phyloP scores from a whole-genome alignment of 2,113 vertebrate genomes.

The Ciconia stormi region DNA sequence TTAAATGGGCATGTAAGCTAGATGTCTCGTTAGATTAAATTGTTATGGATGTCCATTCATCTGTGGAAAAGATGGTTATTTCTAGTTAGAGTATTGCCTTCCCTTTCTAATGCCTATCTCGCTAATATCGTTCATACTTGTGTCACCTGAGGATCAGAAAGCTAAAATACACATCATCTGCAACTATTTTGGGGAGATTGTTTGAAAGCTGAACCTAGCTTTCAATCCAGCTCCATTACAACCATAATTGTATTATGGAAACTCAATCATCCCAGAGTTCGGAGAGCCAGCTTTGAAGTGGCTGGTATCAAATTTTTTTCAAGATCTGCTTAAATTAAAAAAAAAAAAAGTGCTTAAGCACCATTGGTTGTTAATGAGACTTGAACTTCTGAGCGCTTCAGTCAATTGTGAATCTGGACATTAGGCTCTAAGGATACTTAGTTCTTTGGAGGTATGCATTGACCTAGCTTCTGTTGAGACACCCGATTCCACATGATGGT shows the following conservation, averaged over 20 bases:
- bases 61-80: constrained; percentile 53
- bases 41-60: constrained; percentile 38
- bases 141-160: constrained; percentile 61
- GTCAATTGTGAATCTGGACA: not conserved
- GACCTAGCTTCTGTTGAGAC: not conserved
- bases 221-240: not conserved
- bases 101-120: not conserved
- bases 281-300: constrained; percentile 33
- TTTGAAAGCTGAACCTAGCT: constrained; percentile 55
- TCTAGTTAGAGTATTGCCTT: constrained; percentile 1
- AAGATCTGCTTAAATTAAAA: not conserved
- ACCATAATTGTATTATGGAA: constrained; percentile 49
- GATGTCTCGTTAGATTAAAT: constrained; percentile 46
- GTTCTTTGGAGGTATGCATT: not conserved
- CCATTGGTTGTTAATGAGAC: not conserved
- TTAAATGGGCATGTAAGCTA: constrained; percentile 42
- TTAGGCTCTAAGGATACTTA: not conserved
- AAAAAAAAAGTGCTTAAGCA: not conserved
- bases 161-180: constrained; percentile 42
- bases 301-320: not conserved
- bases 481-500: not conserved
- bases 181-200: constrained; percentile 38
- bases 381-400: not conserved
- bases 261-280: constrained; percentile 24
- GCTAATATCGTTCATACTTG: not conserved